phyloP scores from a whole-genome alignment of 2,797 vertebrate genomes.

The Corythornis leucogaster region DNA sequence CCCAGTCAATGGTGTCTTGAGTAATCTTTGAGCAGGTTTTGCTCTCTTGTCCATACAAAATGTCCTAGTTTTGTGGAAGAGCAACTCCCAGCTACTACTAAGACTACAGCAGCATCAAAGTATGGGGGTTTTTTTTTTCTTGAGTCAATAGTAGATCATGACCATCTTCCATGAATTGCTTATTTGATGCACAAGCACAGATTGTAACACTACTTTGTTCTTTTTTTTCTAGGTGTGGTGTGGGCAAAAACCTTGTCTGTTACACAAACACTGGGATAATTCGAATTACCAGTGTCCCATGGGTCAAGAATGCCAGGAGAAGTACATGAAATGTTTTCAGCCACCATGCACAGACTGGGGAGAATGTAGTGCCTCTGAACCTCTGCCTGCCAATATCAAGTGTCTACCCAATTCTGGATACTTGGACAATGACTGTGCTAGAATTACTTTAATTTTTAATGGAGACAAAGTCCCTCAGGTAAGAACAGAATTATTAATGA shows the following conservation, averaged over 20 bases:
- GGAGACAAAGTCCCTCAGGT: constrained; percentile 90
- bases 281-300: constrained; percentile 80
- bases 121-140: fast-evolving
- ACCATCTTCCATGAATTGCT: background rate
- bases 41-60: background rate
- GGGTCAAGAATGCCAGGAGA: constrained; percentile 85
- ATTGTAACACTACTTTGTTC: background rate
- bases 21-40: background rate
- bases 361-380: constrained; percentile 83
- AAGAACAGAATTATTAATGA: constrained; percentile 53
- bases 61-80: background rate
- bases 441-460: constrained; percentile 90
- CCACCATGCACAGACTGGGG: constrained; percentile 90
- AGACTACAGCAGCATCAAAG: background rate
- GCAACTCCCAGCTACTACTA: background rate
- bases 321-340: constrained; percentile 88
- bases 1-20: background rate
- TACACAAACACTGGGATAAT: constrained; percentile 68
- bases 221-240: constrained; percentile 86
- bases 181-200: background rate
- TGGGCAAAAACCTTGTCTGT: constrained; percentile 87
- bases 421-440: constrained; percentile 89
- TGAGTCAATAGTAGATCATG: background rate
- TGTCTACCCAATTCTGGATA: constrained; percentile 88
- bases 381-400: constrained; percentile 77